Percentiles rank a stretch among this genome's conserved stretches.
Conservation (phyloP, 53 echinoderm and acorn worm genomes). For the Arbacia lixula region DNA sequence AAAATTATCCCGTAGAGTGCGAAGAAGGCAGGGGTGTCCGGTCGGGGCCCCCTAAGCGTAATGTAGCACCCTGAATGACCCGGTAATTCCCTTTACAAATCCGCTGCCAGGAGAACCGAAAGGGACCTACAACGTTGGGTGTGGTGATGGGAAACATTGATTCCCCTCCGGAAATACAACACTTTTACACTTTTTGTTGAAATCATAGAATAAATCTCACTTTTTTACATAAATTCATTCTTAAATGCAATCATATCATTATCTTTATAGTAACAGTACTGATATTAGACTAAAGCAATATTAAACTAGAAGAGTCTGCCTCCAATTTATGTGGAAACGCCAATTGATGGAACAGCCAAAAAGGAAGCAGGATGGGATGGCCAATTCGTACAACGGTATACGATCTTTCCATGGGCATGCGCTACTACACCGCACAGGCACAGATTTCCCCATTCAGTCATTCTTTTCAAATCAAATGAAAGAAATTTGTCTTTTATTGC, state of each 20-base stretch:
- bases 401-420: constrained; percentile 54
- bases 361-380: constrained; percentile 92
- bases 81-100: constrained; percentile 89
- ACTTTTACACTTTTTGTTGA: not conserved
- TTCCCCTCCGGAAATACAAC: constrained; percentile 76
- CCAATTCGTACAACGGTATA: constrained; percentile 52
- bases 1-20: constrained; percentile 84
- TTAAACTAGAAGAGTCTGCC: not conserved
- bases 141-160: constrained; percentile 89
- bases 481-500: constrained; percentile 12
- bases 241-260: not conserved
- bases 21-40: constrained; percentile 82
- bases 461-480: constrained; percentile 46
- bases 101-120: constrained; percentile 88
- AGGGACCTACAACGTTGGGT: constrained; percentile 98
- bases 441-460: constrained; percentile 53
- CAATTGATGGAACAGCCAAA: constrained; percentile 75
- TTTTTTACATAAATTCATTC: too few relatives aligned
- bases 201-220: constrained; percentile 18
- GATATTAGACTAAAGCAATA: not conserved
- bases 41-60: constrained; percentile 90
- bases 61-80: constrained; percentile 92
- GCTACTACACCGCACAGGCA: constrained; percentile 21
- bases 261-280: too few relatives aligned
- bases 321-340: constrained; percentile 30